Conservation (phyloP, 2,888 invertebrate species). For the Phyllotreta cruciferae region DNA sequence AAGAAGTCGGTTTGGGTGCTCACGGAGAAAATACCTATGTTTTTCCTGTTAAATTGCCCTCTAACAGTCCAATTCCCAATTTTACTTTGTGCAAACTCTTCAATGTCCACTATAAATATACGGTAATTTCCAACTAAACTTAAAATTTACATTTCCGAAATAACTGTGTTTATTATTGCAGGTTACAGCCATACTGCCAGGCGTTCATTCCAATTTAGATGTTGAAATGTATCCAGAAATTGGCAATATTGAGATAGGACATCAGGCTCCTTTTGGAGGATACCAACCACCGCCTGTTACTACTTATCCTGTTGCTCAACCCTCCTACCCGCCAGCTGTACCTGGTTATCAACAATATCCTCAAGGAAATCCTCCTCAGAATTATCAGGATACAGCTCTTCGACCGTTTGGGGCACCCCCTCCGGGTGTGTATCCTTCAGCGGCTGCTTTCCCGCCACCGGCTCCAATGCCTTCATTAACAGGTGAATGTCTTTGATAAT, state of each 20-base stretch:
- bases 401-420: constrained; percentile 7
- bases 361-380: constrained; percentile 3
- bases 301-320: constrained; percentile 10
- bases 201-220: constrained; percentile 42
- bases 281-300: constrained; percentile 10
- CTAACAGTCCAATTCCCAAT: constrained; percentile 47
- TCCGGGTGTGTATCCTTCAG: constrained; percentile 6
- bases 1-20: constrained; percentile 52
- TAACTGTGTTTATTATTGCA: constrained; percentile 17
- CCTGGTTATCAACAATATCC: not conserved
- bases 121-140: constrained; percentile 32
- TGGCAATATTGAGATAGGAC: constrained; percentile 45
- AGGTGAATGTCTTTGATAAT: constrained; percentile 5
- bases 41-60: constrained; percentile 47
- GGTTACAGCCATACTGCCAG: constrained; percentile 43
- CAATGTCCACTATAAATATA: constrained; percentile 45
- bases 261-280: constrained; percentile 20
- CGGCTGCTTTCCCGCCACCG: constrained; percentile 1
- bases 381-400: not conserved
- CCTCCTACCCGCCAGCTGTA: constrained; percentile 4
- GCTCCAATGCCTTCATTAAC: constrained; percentile 3
- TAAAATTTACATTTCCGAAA: not conserved
- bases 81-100: constrained; percentile 48
- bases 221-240: constrained; percentile 42
- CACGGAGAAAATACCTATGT: constrained; percentile 53